Percentiles rank a stretch among this genome's conserved stretches.
Conservation (phyloP, 2,888 invertebrate genomes). For the Hyposoter didymator region DNA sequence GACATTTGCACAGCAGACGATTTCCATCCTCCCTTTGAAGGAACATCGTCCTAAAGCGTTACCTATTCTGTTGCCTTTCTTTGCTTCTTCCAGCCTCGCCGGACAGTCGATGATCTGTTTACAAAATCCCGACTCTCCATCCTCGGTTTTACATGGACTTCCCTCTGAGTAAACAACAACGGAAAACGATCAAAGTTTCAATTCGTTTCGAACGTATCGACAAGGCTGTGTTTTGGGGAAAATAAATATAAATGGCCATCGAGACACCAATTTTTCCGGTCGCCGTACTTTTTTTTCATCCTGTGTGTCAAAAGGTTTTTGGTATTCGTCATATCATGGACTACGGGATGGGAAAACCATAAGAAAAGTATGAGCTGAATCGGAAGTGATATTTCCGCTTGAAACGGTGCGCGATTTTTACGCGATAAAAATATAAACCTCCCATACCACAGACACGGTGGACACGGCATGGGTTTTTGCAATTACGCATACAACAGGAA, state of each 20-base stretch:
- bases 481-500: not conserved
- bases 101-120: slow-evolving; percentile 75
- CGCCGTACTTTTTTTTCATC: too few relatives aligned
- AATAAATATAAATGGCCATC: not conserved
- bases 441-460: not conserved
- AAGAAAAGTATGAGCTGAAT: too few relatives aligned
- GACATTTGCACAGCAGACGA: slow-evolving; percentile 85
- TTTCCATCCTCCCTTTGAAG: slow-evolving; percentile 82
- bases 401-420: too few relatives aligned
- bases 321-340: too few relatives aligned
- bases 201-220: not conserved
- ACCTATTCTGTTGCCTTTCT: slow-evolving; percentile 68
- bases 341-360: too few relatives aligned
- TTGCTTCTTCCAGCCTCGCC: slow-evolving; percentile 71
- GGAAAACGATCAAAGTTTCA: not conserved
- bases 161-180: slow-evolving; percentile 44
- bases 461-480: not conserved
- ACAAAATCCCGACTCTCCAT: slow-evolving; percentile 73
- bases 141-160: slow-evolving; percentile 67
- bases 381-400: too few relatives aligned
- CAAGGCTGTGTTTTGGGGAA: not conserved
- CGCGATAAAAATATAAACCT: not conserved
- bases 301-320: too few relatives aligned
- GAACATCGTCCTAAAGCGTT: slow-evolving; percentile 82
- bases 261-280: not conserved